phyloP scores from a whole-genome alignment of 2,113 vertebrate genomes.

The Nesoenas mayeri region DNA sequence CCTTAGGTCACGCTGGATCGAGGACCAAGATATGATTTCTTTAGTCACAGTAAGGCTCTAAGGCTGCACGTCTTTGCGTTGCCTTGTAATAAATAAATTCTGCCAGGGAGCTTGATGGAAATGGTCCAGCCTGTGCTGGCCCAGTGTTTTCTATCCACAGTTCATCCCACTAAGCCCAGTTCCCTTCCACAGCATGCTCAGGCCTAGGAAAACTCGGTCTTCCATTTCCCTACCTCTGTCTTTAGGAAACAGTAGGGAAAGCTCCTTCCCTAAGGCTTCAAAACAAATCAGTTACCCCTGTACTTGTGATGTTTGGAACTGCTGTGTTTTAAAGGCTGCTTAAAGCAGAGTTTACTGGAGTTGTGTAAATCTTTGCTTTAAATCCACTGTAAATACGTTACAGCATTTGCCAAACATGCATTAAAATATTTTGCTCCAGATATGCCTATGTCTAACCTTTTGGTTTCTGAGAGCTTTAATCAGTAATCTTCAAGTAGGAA shows the following conservation, averaged over 20 bases:
- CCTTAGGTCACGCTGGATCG: neutral
- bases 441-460: conserved; percentile 79
- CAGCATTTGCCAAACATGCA: conserved; percentile 74
- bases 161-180: neutral
- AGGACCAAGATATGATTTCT: neutral
- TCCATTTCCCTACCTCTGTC: neutral
- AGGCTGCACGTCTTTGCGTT: neutral
- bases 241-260: neutral
- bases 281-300: neutral
- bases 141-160: neutral
- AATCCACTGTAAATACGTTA: conserved; percentile 74
- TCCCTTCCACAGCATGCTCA: neutral
- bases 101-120: neutral
- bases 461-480: conserved; percentile 81
- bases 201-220: neutral
- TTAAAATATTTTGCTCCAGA: conserved; percentile 78
- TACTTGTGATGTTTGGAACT: conserved; percentile 11
- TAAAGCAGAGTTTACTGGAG: conserved; percentile 67
- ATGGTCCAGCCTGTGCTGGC: neutral
- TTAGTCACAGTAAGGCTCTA: neutral
- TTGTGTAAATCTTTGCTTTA: conserved; percentile 77
- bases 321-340: conserved; percentile 53
- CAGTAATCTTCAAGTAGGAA: conserved; percentile 88
- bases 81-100: neutral
- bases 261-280: conserved; percentile 7